Evolutionary conservation across 2,113 vertebrate species (phyloP).

Genomic region (Hydrolagus affinis): DNA sequence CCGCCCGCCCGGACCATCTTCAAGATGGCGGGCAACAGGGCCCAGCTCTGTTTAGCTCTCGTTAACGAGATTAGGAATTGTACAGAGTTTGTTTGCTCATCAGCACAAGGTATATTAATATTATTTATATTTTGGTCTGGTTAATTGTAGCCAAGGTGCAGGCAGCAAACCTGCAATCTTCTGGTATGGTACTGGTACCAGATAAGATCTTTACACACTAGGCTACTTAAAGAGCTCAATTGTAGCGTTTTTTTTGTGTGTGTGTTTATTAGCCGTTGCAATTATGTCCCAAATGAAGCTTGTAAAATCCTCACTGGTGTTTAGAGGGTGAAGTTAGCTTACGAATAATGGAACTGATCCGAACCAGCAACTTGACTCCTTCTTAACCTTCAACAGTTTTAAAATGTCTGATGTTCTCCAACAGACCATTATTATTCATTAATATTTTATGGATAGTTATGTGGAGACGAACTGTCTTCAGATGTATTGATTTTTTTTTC

Average conservation of each 20-base stretch:
- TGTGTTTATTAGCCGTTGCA: too few relatives aligned
- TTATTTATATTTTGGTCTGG: neutral
- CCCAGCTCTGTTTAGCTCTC: too few relatives aligned
- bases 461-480: slow-evolving; percentile 22
- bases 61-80: neutral
- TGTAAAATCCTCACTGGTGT: neutral
- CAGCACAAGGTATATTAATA: neutral
- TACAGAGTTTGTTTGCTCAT: neutral
- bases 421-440: slow-evolving; percentile 15
- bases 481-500: slow-evolving; percentile 31
- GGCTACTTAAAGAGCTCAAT: neutral
- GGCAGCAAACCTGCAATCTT: too few relatives aligned
- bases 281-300: neutral
- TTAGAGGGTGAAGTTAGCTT: neutral
- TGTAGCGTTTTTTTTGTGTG: neutral
- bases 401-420: slow-evolving; percentile 11
- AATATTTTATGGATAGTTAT: slow-evolving; percentile 12
- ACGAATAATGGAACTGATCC: neutral
- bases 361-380: neutral
- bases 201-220: too few relatives aligned
- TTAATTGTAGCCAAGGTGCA: too few relatives aligned
- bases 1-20: too few relatives aligned
- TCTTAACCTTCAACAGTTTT: neutral
- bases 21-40: too few relatives aligned
- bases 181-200: too few relatives aligned